These are phyloP conservation scores for Aphelinus atriplicis DNA, from an alignment of 1,140 invertebrate species.

Conservation along the genomic window DNA sequence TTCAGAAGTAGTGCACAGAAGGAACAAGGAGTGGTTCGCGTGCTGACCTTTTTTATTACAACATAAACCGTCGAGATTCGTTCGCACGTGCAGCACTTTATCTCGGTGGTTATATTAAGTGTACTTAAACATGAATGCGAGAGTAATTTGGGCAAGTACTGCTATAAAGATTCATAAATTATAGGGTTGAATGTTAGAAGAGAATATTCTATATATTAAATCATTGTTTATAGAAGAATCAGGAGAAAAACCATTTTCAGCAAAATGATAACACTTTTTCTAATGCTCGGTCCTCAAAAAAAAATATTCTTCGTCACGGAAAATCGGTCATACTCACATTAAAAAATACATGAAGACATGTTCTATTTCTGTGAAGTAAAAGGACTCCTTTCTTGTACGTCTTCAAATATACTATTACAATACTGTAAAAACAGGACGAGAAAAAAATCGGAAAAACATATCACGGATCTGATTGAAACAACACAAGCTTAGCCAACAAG, in stretches of 20 bases:
- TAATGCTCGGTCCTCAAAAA: too few relatives aligned
- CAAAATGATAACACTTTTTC: too few relatives aligned
- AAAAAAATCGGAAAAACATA: too few relatives aligned
- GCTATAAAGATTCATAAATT: slow-evolving; percentile 36
- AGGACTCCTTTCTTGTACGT: neutral
- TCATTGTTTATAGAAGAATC: too few relatives aligned
- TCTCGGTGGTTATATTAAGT: slow-evolving; percentile 27
- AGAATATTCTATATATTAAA: slow-evolving; percentile 7
- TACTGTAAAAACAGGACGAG: too few relatives aligned
- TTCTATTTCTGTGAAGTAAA: too few relatives aligned
- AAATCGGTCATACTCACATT: too few relatives aligned
- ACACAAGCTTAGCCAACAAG: too few relatives aligned
- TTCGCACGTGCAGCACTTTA: slow-evolving; percentile 29
- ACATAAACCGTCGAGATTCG: slow-evolving; percentile 20
- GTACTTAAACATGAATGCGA: slow-evolving; percentile 36
- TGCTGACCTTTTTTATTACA: neutral
- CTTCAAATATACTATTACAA: neutral
- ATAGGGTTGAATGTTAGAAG: slow-evolving; percentile 22
- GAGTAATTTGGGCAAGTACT: slow-evolving; percentile 33
- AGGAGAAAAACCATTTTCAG: too few relatives aligned
- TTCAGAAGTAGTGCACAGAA: neutral
- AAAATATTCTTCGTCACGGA: too few relatives aligned
- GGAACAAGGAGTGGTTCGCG: slow-evolving; percentile 14
- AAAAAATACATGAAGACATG: too few relatives aligned
- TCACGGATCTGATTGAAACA: too few relatives aligned